Evolutionary conservation across 2,113 vertebrate genomes (phyloP).

Genomic region (Sturnira hondurensis): DNA sequence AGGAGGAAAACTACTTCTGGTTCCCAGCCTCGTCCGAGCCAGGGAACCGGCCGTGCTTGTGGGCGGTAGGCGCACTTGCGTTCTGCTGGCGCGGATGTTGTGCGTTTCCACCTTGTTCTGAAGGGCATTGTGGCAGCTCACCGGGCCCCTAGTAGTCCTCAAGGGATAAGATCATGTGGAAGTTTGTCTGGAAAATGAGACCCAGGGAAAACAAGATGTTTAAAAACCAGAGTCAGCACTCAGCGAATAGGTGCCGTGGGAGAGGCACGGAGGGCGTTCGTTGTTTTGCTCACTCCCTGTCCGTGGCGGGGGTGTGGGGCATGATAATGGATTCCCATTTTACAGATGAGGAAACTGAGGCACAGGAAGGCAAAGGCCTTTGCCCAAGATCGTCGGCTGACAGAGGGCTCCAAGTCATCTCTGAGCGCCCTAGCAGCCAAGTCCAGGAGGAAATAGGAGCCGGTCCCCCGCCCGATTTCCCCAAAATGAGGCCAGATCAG

Average conservation of each 20-base stretch:
- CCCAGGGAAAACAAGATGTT: too few species aligned
- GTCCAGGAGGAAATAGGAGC: accelerated
- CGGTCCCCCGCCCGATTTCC: accelerated
- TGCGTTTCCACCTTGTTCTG: accelerated
- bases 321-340: accelerated
- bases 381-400: neutral
- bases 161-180: neutral
- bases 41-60: accelerated
- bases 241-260: accelerated
- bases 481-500: neutral
- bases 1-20: neutral
- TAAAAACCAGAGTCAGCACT: accelerated
- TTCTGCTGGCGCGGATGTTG: accelerated
- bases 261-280: accelerated
- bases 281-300: accelerated
- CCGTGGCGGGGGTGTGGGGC: accelerated
- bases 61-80: accelerated
- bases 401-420: neutral
- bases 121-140: neutral
- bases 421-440: neutral
- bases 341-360: neutral
- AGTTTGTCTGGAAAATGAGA: neutral
- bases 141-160: neutral
- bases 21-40: accelerated
- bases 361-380: neutral